Evolutionary conservation across 2,888 invertebrate species (phyloP).

Genomic region (Anoncus sp.): DNA sequence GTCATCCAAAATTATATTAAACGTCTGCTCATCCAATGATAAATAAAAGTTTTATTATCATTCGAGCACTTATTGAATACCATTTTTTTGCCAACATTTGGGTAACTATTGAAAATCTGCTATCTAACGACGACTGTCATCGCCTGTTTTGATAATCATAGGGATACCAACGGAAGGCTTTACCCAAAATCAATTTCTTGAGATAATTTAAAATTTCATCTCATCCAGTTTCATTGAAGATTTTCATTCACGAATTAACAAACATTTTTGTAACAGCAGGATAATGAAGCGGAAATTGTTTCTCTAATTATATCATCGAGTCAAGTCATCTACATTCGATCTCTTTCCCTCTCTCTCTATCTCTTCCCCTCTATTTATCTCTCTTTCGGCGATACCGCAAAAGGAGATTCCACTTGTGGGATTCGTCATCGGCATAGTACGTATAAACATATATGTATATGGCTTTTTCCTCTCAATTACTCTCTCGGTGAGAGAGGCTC

Average conservation of each 20-base stretch:
- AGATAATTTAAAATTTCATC: background rate
- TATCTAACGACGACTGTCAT: too few species aligned
- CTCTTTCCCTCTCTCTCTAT: background rate
- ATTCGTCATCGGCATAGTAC: slow-evolving; percentile 30
- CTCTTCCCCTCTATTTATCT: background rate
- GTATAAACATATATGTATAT: background rate
- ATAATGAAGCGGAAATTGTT: slow-evolving; percentile 38
- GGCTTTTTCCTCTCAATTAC: background rate
- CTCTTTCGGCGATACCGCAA: slow-evolving; percentile 18
- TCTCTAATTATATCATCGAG: slow-evolving; percentile 55
- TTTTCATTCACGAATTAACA: slow-evolving; percentile 1
- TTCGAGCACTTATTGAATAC: too few species aligned
- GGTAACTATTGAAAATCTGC: too few species aligned
- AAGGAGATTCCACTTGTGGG: slow-evolving; percentile 35
- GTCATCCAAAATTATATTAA: too few species aligned
- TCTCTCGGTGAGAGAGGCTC: slow-evolving; percentile 15
- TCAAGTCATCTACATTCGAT: slow-evolving; percentile 32
- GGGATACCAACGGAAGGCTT: background rate
- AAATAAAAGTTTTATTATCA: too few species aligned
- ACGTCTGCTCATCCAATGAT: too few species aligned
- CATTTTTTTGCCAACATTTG: too few species aligned
- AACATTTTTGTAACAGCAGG: slow-evolving; percentile 35
- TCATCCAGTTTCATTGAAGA: slow-evolving; percentile 3
- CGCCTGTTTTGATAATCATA: too few species aligned
- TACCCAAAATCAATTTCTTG: background rate